phyloP scores from a whole-genome alignment of 1,140 invertebrate genomes.

The Caerostris darwini region DNA sequence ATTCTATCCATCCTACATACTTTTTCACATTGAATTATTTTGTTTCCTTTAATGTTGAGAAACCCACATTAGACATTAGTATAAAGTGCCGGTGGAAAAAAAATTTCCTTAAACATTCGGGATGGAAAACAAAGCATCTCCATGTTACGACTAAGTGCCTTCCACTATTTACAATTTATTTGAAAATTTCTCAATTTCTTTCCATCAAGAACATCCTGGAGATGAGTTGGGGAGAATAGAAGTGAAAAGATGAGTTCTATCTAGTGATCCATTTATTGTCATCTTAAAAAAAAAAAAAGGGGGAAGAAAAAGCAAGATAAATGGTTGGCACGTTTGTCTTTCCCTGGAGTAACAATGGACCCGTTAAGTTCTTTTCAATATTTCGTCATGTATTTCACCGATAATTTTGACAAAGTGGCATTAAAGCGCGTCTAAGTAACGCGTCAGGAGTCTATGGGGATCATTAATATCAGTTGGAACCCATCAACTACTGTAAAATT shows the following conservation, averaged over 20 bases:
- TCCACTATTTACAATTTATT: constrained; percentile 37
- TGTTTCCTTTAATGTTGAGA: not conserved
- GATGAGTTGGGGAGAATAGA: not conserved
- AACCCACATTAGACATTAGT: not conserved
- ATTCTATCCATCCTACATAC: not conserved
- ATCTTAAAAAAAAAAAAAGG: too few relatives aligned
- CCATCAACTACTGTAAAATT: constrained; percentile 37
- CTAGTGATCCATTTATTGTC: constrained; percentile 28
- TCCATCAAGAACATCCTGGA: not conserved
- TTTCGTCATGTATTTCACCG: constrained; percentile 42
- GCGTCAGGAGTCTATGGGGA: not conserved
- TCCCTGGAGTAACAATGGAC: not conserved
- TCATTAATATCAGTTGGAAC: constrained; percentile 41
- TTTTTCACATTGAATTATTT: not conserved
- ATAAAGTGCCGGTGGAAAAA: not conserved
- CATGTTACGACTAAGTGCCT: constrained; percentile 10
- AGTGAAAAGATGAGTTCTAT: constrained; percentile 12
- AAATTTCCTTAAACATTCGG: not conserved
- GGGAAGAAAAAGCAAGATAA: not conserved
- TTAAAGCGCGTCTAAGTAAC: constrained; percentile 28
- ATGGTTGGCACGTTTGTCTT: constrained; percentile 1
- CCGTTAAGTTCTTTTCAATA: constrained; percentile 43
- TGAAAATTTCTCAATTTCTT: not conserved
- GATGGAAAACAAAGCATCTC: not conserved
- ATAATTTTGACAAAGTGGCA: constrained; percentile 56